Conservation (phyloP, 2,797 vertebrate genomes). For the Poecilia wingei region DNA sequence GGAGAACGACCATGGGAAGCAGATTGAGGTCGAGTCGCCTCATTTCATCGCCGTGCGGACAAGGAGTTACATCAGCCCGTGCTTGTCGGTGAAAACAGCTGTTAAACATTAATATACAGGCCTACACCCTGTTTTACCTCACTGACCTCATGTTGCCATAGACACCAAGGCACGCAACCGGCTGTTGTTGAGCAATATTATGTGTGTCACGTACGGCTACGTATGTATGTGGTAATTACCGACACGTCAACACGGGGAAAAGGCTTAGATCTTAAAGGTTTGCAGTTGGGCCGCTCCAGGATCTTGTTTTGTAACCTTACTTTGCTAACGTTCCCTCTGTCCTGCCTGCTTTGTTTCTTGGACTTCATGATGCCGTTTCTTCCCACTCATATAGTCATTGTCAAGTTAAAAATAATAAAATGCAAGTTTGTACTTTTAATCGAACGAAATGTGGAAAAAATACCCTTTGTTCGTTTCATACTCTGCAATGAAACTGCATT, state of each 20-base stretch:
- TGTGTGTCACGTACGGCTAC: too few species aligned
- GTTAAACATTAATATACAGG: constrained; percentile 45
- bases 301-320: background rate
- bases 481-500: background rate
- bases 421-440: background rate
- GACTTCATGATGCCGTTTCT: background rate
- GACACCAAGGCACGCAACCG: constrained; percentile 30
- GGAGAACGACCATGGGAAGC: constrained; percentile 10
- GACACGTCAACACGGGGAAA: background rate
- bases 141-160: constrained; percentile 40
- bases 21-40: background rate
- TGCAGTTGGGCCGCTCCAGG: too few species aligned
- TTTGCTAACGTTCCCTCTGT: background rate
- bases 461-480: background rate
- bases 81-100: constrained; percentile 51
- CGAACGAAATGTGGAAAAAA: background rate
- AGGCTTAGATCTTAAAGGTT: background rate
- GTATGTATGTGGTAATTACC: background rate
- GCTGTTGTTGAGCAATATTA: background rate
- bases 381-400: too few species aligned
- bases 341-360: background rate
- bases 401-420: background rate
- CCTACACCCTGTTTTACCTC: constrained; percentile 54
- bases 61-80: constrained; percentile 40
- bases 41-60: constrained; percentile 1